Base-by-base conservation (phyloP, 2,797 vertebrate genomes). In the Lagocephalus sceleratus region DNA sequence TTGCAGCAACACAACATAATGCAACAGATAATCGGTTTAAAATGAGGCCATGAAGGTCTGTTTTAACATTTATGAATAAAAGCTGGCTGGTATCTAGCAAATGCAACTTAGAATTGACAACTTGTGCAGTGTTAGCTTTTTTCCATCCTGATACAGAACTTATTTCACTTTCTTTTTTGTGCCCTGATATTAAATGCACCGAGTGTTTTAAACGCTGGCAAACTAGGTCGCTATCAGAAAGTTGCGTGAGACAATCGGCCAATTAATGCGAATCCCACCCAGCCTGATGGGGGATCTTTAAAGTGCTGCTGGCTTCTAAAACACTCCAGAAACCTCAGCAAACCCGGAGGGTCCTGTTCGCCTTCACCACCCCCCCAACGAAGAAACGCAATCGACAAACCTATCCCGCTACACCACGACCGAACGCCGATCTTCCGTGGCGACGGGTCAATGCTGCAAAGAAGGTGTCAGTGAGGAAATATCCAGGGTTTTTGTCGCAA, bases 321-420 rank as follows among this genome's bases (percentile, higher is more conserved):
- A 26, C 17, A 66, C 25, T 12, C n/a, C n/a, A 43, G 50, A 23
- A 71, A 54, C 20, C 10, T 16, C 14, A 49, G 57, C 51, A 41
- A 49, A 17, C 19, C 7, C 3, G 48, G 17, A 19, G 58, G 71
- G 68, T 68, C 75, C 57, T 52, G n/a, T 71, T 60, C 75, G 56
- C 73, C 14, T 21, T 3, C 6, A 22, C 12, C 22, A 47, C 10
- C 5, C 2, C 15, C 44, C 6, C 15, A 46, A 0, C n/a, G n/a
- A 17, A 6, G 1, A 20, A 47, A 16, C 15, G 15, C 45, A 47
- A 57, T 60, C 60, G n/a, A 35, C 17, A 56, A 63, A 65, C 42
- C 63, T 68, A 54, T 11, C 10, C 2, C 2, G 3, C 8, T 16
- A 22, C 23, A 22, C 22, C 3, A 2, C 6, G 14, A 26, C 2